A percentile compares a stretch with the other conserved stretches of the same genome.
These are phyloP conservation scores for Dicaeum eximium DNA, from an alignment of 2,113 vertebrate species.

Conservation along the genomic window DNA sequence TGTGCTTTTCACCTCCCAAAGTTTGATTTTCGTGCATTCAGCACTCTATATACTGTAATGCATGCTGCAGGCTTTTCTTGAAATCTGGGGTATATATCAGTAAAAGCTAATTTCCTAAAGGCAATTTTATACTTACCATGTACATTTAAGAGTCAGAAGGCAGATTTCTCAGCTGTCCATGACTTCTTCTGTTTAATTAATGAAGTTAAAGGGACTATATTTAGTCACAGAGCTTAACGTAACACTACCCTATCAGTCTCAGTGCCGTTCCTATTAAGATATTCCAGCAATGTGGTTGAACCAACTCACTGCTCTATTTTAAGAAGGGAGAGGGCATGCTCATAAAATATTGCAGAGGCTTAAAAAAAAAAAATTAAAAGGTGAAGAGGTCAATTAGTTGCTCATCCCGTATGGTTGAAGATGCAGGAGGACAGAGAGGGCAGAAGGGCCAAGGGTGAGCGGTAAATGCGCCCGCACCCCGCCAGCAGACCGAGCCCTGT, in stretches of 20 bases:
- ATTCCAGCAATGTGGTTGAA: background rate
- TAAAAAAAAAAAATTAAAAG: background rate
- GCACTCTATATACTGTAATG: background rate
- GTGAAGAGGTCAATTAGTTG: background rate
- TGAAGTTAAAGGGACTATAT: background rate
- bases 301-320: background rate
- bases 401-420: background rate
- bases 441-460: background rate
- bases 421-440: background rate
- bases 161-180: background rate
- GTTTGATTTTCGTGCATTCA: background rate
- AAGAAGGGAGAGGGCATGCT: background rate
- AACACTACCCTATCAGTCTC: background rate
- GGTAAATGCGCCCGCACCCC: background rate
- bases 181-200: constrained; percentile 6
- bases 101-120: background rate
- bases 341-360: background rate
- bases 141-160: background rate
- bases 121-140: background rate
- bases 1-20: background rate
- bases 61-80: background rate
- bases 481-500: background rate
- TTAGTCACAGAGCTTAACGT: background rate
- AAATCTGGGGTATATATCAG: background rate
- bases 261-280: background rate